Conservation (phyloP, 1,140 invertebrate genomes). For the Drosophila kohkoa region DNA sequence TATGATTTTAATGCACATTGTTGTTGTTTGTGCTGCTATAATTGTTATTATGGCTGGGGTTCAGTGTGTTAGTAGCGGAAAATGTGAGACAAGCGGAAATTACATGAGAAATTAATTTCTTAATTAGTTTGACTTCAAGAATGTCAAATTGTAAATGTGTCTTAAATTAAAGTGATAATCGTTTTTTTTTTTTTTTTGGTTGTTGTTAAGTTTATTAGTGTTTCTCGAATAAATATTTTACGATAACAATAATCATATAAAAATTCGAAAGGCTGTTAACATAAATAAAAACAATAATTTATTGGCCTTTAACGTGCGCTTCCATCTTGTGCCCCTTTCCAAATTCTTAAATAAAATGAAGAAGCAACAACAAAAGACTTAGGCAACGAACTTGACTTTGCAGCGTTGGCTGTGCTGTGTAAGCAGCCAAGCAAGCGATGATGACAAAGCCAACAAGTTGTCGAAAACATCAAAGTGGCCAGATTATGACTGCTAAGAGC, state of each 20-base stretch:
- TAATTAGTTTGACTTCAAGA: slow-evolving; percentile 19
- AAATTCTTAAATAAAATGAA: slow-evolving; percentile 35
- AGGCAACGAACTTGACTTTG: slow-evolving; percentile 74
- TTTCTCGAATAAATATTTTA: too few relatives aligned
- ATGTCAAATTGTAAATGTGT: slow-evolving; percentile 2
- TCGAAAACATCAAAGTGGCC: slow-evolving; percentile 64
- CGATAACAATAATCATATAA: slow-evolving; percentile 8
- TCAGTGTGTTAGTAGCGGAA: slow-evolving; percentile 58
- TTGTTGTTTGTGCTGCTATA: slow-evolving; percentile 35
- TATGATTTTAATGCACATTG: slow-evolving; percentile 60
- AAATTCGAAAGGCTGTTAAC: slow-evolving; percentile 2
- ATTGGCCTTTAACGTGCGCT: slow-evolving; percentile 16
- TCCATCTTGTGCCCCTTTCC: slow-evolving; percentile 30
- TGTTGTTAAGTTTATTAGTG: not conserved
- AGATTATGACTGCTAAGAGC: slow-evolving; percentile 68
- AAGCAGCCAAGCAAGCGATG: slow-evolving; percentile 33
- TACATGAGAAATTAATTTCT: slow-evolving; percentile 50
- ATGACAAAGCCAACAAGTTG: slow-evolving; percentile 65
- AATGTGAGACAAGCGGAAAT: slow-evolving; percentile 71
- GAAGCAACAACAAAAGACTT: slow-evolving; percentile 64
- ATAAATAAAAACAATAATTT: slow-evolving; percentile 32
- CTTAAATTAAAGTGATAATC: not conserved
- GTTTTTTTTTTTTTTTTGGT: not conserved
- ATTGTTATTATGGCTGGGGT: not conserved
- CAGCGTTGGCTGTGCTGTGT: slow-evolving; percentile 32